phyloP scores from a whole-genome alignment of 2,113 vertebrate species.

The Thermophis baileyi region DNA sequence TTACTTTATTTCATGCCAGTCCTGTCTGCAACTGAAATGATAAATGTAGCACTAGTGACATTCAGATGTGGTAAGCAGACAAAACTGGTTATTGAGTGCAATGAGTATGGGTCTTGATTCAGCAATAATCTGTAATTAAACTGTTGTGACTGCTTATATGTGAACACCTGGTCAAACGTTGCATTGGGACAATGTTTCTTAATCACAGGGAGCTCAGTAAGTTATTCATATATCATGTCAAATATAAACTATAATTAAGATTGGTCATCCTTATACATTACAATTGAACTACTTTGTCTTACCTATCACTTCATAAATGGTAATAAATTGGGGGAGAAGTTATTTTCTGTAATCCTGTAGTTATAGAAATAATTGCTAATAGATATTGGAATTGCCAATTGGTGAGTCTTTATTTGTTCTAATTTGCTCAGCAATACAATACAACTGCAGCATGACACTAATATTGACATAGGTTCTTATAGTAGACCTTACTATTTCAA shows the following conservation, averaged over 20 bases:
- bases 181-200: slow-evolving; percentile 36
- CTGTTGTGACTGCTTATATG: slow-evolving; percentile 27
- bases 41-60: slow-evolving; percentile 29
- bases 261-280: neutral
- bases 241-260: neutral
- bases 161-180: slow-evolving; percentile 44
- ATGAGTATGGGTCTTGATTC: slow-evolving; percentile 25
- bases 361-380: neutral
- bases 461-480: neutral
- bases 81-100: slow-evolving; percentile 53
- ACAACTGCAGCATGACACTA: neutral
- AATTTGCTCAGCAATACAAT: neutral
- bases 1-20: neutral
- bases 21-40: slow-evolving; percentile 28
- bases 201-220: slow-evolving; percentile 21
- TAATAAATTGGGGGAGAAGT: neutral
- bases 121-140: slow-evolving; percentile 20
- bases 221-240: slow-evolving; percentile 23
- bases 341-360: neutral
- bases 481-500: neutral
- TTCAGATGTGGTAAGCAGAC: slow-evolving; percentile 39
- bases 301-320: neutral
- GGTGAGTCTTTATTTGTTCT: neutral
- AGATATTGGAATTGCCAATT: neutral
- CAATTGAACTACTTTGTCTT: neutral